Conservation (phyloP, 2,888 invertebrate genomes). For the Elmis aenea region DNA sequence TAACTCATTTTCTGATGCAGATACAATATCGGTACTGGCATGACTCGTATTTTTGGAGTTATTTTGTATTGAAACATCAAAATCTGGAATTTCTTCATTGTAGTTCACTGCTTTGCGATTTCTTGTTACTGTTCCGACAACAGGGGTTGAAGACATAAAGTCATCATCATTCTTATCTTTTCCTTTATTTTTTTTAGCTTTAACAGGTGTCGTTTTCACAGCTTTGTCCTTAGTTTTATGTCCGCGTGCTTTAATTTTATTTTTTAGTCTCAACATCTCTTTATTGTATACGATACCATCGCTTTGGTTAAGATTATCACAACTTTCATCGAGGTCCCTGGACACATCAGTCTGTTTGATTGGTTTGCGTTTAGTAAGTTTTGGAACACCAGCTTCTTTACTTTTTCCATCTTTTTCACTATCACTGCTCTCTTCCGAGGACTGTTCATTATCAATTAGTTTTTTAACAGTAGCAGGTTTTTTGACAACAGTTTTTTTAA, state of each 20-base stretch:
- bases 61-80: too few species aligned
- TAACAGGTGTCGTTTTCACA: too few species aligned
- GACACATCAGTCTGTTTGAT: too few species aligned
- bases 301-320: slow-evolving; percentile 2
- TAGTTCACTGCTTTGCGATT: slow-evolving; percentile 7
- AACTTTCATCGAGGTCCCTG: slow-evolving; percentile 4
- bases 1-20: slow-evolving; percentile 9
- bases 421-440: slow-evolving; percentile 2
- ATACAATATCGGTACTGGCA: slow-evolving; percentile 4
- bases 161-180: too few species aligned
- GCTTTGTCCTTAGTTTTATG: slow-evolving; percentile 10
- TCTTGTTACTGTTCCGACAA: slow-evolving; percentile 7
- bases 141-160: too few species aligned
- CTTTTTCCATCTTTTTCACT: not conserved
- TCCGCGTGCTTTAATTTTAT: slow-evolving; percentile 14
- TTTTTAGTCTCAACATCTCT: slow-evolving; percentile 22
- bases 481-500: slow-evolving; percentile 32
- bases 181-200: slow-evolving; percentile 4
- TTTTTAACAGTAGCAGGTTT: slow-evolving; percentile 20
- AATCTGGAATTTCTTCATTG: slow-evolving; percentile 2
- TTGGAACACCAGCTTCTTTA: too few species aligned
- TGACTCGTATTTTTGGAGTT: not conserved
- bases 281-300: slow-evolving; percentile 17
- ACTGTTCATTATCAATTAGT: too few species aligned
- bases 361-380: too few species aligned